Conservation (phyloP, 2,888 invertebrate species). For the Alitta virens region DNA sequence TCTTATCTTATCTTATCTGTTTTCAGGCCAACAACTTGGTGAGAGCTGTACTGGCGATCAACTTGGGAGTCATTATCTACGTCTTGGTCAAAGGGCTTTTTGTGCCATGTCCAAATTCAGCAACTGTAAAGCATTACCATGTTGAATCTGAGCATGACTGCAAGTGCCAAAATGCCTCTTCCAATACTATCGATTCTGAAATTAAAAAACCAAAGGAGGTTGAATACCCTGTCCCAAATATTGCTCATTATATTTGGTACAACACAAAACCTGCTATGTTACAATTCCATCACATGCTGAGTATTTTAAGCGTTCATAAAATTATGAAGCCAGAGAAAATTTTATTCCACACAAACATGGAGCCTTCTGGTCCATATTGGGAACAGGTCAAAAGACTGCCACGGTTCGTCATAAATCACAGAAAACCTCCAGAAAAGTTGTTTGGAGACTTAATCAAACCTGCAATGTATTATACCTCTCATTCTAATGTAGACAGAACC, state of each 20-base stretch:
- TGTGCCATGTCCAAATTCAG: background rate
- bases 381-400: slow-evolving; percentile 26
- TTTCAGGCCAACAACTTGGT: background rate
- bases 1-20: no score
- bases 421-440: slow-evolving; percentile 27
- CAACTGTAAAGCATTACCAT: no score
- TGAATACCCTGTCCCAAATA: slow-evolving; percentile 26
- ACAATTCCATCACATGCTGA: slow-evolving; percentile 33
- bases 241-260: slow-evolving; percentile 36
- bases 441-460: slow-evolving; percentile 30
- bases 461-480: slow-evolving; percentile 32
- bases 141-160: no score
- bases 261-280: slow-evolving; percentile 25
- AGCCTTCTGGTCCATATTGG: slow-evolving; percentile 32
- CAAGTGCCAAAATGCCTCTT: no score
- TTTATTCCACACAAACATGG: slow-evolving; percentile 32
- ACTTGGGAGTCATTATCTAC: background rate
- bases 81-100: background rate
- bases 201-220: background rate
- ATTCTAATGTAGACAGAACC: slow-evolving; percentile 35
- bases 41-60: slow-evolving; percentile 8
- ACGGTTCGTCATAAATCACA: slow-evolving; percentile 24
- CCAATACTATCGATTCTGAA: no score
- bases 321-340: slow-evolving; percentile 16
- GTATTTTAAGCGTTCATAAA: slow-evolving; percentile 31